Evolutionary conservation across 2,888 invertebrate genomes (phyloP).

Genomic region (Xanthorhoe spadicearia): DNA sequence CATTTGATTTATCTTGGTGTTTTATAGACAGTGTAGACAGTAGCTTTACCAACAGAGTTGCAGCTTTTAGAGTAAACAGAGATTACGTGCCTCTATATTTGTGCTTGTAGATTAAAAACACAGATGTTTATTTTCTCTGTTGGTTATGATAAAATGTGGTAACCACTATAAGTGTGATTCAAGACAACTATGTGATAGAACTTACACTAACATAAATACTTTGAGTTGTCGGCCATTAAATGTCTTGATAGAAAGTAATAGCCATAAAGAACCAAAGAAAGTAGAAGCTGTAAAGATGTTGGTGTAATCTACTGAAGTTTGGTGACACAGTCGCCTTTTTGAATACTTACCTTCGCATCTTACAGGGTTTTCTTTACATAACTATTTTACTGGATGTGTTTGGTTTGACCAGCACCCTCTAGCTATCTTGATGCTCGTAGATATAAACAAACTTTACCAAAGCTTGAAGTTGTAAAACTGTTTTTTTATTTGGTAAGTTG

Average conservation of each 20-base stretch:
- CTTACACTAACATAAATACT: constrained; percentile 12
- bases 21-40: constrained; percentile 26
- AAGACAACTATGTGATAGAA: constrained; percentile 4
- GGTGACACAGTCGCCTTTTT: too few species aligned
- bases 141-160: neutral
- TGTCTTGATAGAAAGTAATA: neutral
- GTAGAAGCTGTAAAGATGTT: neutral
- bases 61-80: constrained; percentile 27
- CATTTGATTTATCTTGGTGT: constrained; percentile 32
- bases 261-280: neutral
- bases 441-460: neutral
- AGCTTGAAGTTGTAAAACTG: neutral
- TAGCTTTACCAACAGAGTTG: constrained; percentile 15
- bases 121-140: constrained; percentile 32
- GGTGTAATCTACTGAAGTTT: neutral
- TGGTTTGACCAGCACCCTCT: too few species aligned
- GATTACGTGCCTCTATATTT: neutral
- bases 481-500: neutral
- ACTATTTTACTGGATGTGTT: too few species aligned
- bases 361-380: too few species aligned
- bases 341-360: too few species aligned
- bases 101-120: constrained; percentile 19
- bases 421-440: neutral
- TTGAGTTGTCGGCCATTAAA: neutral
- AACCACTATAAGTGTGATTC: neutral